phyloP scores from a whole-genome alignment of 1,140 invertebrate species.

The Caenorhabditis latens region DNA sequence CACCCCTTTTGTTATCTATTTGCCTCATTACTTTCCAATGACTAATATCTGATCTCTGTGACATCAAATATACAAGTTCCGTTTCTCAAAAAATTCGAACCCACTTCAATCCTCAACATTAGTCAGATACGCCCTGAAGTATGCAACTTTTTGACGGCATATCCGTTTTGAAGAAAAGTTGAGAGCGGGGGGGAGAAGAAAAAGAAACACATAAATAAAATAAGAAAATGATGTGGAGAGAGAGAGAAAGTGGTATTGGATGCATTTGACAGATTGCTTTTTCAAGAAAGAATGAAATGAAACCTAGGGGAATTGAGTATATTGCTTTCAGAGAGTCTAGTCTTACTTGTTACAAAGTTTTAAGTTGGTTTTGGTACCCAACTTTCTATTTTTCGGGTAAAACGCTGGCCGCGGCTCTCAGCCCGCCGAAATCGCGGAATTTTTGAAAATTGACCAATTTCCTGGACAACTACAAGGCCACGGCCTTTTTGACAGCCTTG shows the following conservation, averaged over 20 bases:
- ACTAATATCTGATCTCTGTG: background rate
- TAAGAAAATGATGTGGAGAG: constrained; percentile 19
- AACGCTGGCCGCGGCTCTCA: too few relatives aligned
- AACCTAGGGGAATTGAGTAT: constrained; percentile 7
- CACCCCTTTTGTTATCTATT: too few relatives aligned
- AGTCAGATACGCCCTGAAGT: background rate
- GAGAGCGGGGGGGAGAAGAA: background rate
- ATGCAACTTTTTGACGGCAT: constrained; percentile 24
- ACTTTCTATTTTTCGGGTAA: too few relatives aligned
- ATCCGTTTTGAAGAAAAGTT: background rate
- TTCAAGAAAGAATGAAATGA: background rate
- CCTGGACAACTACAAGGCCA: too few relatives aligned
- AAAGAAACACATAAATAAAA: constrained; percentile 48
- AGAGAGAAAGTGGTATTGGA: background rate
- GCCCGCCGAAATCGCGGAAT: too few relatives aligned
- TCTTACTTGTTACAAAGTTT: background rate
- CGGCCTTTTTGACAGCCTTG: too few relatives aligned
- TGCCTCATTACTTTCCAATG: too few relatives aligned
- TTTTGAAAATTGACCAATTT: too few relatives aligned
- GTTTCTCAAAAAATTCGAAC: background rate
- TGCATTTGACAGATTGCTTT: constrained; percentile 46
- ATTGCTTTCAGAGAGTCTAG: background rate
- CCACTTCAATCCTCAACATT: background rate
- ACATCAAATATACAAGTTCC: background rate
- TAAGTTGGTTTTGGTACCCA: background rate